Conservation (phyloP, 2,797 vertebrate species). For the Myioborus miniatus region DNA sequence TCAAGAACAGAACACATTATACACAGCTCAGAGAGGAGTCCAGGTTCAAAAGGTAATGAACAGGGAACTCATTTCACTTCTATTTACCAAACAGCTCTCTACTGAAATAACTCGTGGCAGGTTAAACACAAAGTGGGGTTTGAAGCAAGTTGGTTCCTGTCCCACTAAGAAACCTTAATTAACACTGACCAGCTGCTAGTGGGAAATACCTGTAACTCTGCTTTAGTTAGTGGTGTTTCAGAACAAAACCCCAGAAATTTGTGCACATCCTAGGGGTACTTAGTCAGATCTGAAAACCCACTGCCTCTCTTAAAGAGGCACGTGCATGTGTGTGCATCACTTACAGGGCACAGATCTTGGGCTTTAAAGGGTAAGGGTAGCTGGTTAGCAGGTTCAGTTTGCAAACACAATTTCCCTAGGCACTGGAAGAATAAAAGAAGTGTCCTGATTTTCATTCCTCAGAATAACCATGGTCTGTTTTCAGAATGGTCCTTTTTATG, state of each 20-base stretch:
- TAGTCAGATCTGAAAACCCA: not conserved
- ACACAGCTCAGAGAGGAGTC: not conserved
- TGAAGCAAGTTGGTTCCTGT: not conserved
- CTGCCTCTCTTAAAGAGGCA: not conserved
- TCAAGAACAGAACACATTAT: not conserved
- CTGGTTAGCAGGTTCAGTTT: not conserved
- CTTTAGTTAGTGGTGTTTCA: not conserved
- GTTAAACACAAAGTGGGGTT: not conserved
- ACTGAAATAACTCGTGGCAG: not conserved
- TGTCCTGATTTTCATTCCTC: not conserved
- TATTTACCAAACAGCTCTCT: not conserved
- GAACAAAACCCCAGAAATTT: not conserved
- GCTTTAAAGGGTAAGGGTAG: not conserved
- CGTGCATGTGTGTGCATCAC: fast-evolving
- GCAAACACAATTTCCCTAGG: not conserved
- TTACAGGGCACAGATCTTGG: not conserved
- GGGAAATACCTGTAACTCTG: not conserved
- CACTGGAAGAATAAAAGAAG: not conserved
- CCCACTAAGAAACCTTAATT: not conserved
- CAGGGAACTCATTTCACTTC: not conserved
- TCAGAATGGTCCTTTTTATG: constrained; percentile 56
- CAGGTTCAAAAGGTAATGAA: not conserved
- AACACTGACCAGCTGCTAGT: not conserved
- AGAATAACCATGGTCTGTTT: not conserved
- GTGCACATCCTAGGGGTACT: not conserved